These are phyloP conservation scores for Rutilus rutilus DNA, from an alignment of 2,113 vertebrate species.

Conservation along the genomic window DNA sequence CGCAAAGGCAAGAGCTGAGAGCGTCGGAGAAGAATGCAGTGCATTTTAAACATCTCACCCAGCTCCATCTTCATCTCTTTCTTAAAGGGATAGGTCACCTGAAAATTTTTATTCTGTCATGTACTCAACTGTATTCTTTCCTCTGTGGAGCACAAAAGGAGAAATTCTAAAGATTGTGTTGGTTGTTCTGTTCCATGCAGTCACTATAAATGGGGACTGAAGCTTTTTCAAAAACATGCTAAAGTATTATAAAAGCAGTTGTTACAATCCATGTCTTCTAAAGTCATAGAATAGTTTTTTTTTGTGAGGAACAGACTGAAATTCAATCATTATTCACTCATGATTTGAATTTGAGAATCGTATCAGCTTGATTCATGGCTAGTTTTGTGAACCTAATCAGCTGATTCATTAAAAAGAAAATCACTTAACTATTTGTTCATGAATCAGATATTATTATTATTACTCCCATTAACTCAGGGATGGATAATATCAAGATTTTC, in stretches of 20 bases:
- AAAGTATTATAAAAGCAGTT: background rate
- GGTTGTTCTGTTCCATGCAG: background rate
- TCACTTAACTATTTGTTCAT: background rate
- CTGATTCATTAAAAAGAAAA: background rate
- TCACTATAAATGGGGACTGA: background rate
- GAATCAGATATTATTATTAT: background rate
- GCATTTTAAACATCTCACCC: constrained; percentile 50
- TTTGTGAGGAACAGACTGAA: background rate
- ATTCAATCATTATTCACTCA: background rate
- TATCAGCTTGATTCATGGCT: background rate
- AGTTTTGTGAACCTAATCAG: background rate
- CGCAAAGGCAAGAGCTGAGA: constrained; percentile 56
- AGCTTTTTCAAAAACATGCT: background rate
- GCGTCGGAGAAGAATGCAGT: constrained; percentile 33
- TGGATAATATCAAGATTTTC: background rate
- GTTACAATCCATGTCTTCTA: background rate
- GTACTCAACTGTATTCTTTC: background rate
- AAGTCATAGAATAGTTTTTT: background rate
- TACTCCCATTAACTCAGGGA: background rate
- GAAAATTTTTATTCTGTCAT: background rate
- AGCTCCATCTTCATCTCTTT: background rate
- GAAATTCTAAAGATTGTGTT: too few relatives aligned
- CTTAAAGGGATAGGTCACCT: constrained; percentile 7
- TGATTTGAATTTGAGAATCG: background rate
- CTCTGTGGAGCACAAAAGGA: background rate